Evolutionary conservation across 2,888 invertebrate genomes (phyloP), one percentile per base, ranked within the genome.

Genomic region (Agrotis segetum): DNA sequence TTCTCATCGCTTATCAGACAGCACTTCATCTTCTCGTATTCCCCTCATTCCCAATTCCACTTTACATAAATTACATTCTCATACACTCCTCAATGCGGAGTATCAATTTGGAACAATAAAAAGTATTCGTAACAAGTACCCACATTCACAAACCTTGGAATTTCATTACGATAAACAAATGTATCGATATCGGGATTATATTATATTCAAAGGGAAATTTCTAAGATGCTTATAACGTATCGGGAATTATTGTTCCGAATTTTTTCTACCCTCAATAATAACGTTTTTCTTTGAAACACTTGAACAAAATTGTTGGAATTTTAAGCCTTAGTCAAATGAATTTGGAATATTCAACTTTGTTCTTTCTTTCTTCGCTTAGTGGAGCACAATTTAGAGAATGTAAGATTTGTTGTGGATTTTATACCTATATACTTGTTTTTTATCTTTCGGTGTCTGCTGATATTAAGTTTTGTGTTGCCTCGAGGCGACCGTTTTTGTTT

Each of bases 141-240:
- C 40, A 67, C 55, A 49, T 67, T 29, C 76, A 69, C 56, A 67
- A 76, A 70, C 77, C 77, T 50, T 60, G 67, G 66, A 85, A 85
- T 85, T 82, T 86, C 69, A 81, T 84, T 81, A 76, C 56, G 56
- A 69, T 53, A 74, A 74, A 85, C 79, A 78, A 78, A 83, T 72
- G 71, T 86, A 77, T 82, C 71, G 74, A 56, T 74, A 76, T 62
- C 64, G 49, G 21, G 24, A 69, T 79, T 71, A 72, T 47, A 72
- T 79, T 74, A 78, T 69, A 68, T 73, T 70, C 75, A 79, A 79
- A 82, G 65, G 14, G 58, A 80, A 78, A 73, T 79, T 83, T 80
- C 71, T 79, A 74, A 85, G 86, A 80, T 79, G 67, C 79, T 84
- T 84, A 81, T 74, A 81, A 85, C 63, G 77, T 87, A 85, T 86